Evolutionary conservation across 2,888 invertebrate species (phyloP).

Genomic region (Pammene aurita): DNA sequence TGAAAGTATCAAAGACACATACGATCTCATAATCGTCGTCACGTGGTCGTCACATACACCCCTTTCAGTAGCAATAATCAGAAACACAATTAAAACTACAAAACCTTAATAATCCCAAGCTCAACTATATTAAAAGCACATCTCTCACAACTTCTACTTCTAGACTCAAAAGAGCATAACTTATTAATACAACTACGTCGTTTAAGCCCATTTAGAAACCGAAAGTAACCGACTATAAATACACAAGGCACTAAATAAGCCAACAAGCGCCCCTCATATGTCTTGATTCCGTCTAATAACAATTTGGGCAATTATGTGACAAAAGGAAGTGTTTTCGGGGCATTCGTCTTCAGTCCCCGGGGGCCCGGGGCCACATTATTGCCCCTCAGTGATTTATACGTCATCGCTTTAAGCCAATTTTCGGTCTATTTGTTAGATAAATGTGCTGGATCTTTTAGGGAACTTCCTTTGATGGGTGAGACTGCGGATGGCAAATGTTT

Average conservation of each 20-base stretch:
- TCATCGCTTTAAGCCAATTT: constrained; percentile 61
- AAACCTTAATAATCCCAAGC: constrained; percentile 54
- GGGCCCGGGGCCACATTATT: constrained; percentile 76
- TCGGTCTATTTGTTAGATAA: constrained; percentile 46
- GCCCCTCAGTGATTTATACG: constrained; percentile 76
- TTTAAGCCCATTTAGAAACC: not conserved
- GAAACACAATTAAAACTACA: constrained; percentile 41
- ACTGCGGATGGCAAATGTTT: constrained; percentile 18
- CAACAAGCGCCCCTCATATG: constrained; percentile 64
- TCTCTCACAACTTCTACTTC: constrained; percentile 58
- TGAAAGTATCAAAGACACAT: not conserved
- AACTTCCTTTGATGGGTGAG: constrained; percentile 17
- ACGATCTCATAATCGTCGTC: not conserved
- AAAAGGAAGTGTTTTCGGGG: constrained; percentile 77
- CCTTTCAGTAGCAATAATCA: not conserved
- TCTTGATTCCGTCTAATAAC: constrained; percentile 83
- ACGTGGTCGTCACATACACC: not conserved
- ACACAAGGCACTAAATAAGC: constrained; percentile 33
- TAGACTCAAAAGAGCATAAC: not conserved
- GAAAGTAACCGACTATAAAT: not conserved
- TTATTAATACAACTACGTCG: not conserved
- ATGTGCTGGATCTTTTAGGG: constrained; percentile 30
- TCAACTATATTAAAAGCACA: constrained; percentile 77
- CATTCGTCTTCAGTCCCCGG: constrained; percentile 69
- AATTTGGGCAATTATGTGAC: constrained; percentile 82